phyloP scores from a whole-genome alignment of 2,888 invertebrate genomes.

The Malacosoma neustria region DNA sequence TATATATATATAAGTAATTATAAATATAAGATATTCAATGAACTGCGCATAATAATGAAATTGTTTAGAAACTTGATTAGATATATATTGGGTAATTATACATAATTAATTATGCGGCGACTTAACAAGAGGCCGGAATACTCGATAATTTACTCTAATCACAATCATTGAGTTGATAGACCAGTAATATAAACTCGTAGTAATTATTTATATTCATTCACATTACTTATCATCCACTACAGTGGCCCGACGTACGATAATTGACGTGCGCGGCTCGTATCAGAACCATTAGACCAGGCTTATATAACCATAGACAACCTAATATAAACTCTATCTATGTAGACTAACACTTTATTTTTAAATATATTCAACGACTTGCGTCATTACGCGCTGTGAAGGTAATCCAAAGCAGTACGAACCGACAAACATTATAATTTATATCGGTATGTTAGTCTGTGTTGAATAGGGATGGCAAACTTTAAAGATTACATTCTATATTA shows the following conservation, averaged over 20 bases:
- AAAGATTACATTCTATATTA: too few relatives aligned
- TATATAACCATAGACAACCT: conserved; percentile 19
- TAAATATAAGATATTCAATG: too few relatives aligned
- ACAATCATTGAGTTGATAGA: not conserved
- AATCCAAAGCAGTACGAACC: conserved; percentile 58
- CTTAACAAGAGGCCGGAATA: too few relatives aligned
- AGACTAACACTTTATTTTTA: conserved; percentile 15
- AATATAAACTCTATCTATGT: conserved; percentile 8
- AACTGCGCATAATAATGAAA: too few relatives aligned
- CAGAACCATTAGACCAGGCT: conserved; percentile 51
- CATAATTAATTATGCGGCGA: too few relatives aligned
- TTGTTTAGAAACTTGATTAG: too few relatives aligned
- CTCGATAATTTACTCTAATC: not conserved
- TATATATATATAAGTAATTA: too few relatives aligned
- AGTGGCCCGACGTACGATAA: conserved; percentile 52
- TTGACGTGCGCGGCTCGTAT: conserved; percentile 52
- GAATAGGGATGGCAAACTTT: too few relatives aligned
- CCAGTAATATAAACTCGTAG: not conserved
- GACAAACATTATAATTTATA: conserved; percentile 65
- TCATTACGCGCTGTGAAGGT: conserved; percentile 56
- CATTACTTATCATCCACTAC: conserved; percentile 5
- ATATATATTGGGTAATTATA: too few relatives aligned
- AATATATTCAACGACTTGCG: conserved; percentile 34
- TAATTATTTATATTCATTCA: too few relatives aligned
- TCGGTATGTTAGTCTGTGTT: conserved; percentile 29